Evolutionary conservation across 2,888 invertebrate genomes (phyloP), one percentile per base, ranked within the genome.

Genomic region (Napeogenes inachia): DNA sequence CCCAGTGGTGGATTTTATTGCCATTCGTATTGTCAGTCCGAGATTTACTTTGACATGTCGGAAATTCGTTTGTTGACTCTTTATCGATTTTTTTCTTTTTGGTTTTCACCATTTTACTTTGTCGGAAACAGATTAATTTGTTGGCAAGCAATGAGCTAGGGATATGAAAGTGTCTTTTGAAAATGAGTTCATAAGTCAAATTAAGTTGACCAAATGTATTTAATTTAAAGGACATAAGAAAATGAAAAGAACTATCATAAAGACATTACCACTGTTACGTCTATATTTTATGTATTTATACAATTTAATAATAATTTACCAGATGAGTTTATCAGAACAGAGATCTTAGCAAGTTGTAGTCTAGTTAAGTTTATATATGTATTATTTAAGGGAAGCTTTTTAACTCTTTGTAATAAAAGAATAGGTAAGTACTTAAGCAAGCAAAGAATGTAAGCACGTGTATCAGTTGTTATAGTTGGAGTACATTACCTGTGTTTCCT

Each of bases 11-110:
- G 89, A 86, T 89, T 89, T 88, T 85, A 85, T 84, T 87, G 86
- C 87, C 88, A 88, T 87, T 84, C 89, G 85, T 85, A 84, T 87
- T 89, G 87, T 85, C 86, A 82, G 76, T 76, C 78, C 80, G 85
- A 88, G 88, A 87, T 88, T 89, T 89, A 85, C 84, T 85, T 84
- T 87, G 89, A 89, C 88, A 80, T 80, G 82, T 86, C 74, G 87
- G 80, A 82, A 87, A 86, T 88, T 84, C 85, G 87, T 82, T 85
- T 84, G 86, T 85, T 84, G 83, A 81, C 82, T 83, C 64, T 63
- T 66, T 62, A 62, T 64, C 64, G 64, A 65, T 68, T 66, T 69
- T 64, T 65, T 60, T 56, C 57, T 64, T 69, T 68, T 68, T 58
- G 60, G 63, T 62, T 66, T 69, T 63, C 63, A 59, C 65, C 64